Evolutionary conservation across 1,140 invertebrate genomes (phyloP), one percentile per base, ranked within the genome.

Genomic region (Eueides isabella): DNA sequence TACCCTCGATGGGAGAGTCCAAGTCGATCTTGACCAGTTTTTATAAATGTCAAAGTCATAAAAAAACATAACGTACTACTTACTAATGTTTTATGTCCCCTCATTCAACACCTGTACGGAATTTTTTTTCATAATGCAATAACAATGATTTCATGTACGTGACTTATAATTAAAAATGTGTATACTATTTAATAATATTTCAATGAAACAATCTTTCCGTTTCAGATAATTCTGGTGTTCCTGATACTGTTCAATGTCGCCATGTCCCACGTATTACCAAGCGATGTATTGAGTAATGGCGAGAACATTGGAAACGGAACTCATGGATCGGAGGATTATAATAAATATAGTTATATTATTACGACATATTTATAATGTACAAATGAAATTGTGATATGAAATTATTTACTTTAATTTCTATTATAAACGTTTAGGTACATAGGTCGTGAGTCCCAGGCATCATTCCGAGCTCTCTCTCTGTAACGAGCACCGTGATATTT

Each of bases 291-390:
- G 35, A 23, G 30, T 14, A 33, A 55, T 23, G 16, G 29, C 28
- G 29, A n/a, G 1, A 62, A 23, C 61, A 26, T 12, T n/a, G 19
- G 19, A 61, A 72, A 68, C 44, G 61, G 16, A 19, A 82, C 71
- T 75, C 72, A 79, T 66, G 23, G 62, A 23, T 86, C 90, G 2
- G 84, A 89, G 3, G 89, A 92, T 64, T 92, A 92, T 61, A 84
- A 69, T 26, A 92, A 89, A 80, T 92, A 92, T 28, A 92, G 81
- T 70, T 92, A 83, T 72, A 65, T 92, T 28, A 90, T 92, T 64
- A 92, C 88, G 0, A 92, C 90, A 6, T 88, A 88, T 75, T 84
- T 90, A 85, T 90, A 87, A 74, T 28, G 33, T 28, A 48, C 5
- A 48, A 48, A 48, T 48, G 41, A 23, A 19, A 48, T 14, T 66